Conservation (phyloP, 2,113 vertebrate species). For the Elgaria multicarinata region DNA sequence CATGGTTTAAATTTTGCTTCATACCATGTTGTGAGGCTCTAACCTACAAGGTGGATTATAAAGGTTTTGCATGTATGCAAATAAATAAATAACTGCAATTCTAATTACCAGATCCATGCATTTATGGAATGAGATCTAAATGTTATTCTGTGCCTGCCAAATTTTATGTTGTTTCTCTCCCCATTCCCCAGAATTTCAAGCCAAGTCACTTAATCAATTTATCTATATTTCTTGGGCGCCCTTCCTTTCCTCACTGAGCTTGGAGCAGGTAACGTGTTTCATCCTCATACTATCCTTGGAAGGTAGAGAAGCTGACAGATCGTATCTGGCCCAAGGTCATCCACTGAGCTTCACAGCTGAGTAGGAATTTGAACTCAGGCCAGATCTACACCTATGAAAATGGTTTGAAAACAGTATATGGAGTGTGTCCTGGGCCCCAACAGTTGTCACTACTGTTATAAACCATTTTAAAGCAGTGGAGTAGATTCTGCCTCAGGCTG, state of each 20-base stretch:
- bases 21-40: too few species aligned
- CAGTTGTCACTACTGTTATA: too few species aligned
- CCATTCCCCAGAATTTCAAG: background rate
- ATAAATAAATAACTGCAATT: background rate
- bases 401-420: too few species aligned
- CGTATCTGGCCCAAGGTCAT: background rate
- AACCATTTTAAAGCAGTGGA: too few species aligned
- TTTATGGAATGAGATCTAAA: background rate
- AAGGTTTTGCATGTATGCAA: too few species aligned
- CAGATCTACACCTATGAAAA: too few species aligned
- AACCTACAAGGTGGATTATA: too few species aligned
- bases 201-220: background rate
- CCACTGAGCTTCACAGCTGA: background rate
- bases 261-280: background rate
- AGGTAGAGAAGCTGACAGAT: background rate
- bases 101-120: background rate
- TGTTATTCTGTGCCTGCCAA: background rate
- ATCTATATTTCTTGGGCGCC: too few species aligned
- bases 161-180: background rate
- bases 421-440: too few species aligned
- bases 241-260: too few species aligned
- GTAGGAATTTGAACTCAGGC: background rate
- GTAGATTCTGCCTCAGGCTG: too few species aligned
- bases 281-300: background rate
- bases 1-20: too few species aligned